A percentile compares a stretch with the other conserved stretches of the same genome.
Evolutionary conservation across 2,888 invertebrate species (phyloP).

Genomic region (Zaprionus lineosus): DNA sequence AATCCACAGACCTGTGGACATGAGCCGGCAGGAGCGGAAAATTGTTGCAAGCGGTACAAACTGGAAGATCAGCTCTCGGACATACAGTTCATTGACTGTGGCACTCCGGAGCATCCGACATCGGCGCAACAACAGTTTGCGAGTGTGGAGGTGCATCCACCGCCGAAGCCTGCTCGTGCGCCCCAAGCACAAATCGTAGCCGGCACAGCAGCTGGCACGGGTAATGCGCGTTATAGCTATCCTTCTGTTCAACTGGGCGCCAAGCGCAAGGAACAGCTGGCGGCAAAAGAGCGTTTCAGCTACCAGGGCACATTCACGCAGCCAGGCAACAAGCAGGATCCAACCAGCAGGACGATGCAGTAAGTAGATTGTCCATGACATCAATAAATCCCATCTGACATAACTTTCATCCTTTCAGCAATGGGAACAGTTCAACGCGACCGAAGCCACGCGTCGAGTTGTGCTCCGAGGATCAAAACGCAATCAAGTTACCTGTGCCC

Average conservation of each 20-base stretch:
- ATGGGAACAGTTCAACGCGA: conserved; percentile 30
- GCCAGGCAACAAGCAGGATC: conserved; percentile 29
- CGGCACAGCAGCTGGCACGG: conserved; percentile 53
- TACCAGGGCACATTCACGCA: conserved; percentile 79
- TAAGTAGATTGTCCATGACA: conserved; percentile 14
- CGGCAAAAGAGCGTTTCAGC: conserved; percentile 82
- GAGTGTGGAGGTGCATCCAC: conserved; percentile 82
- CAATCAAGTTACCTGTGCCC: conserved; percentile 73
- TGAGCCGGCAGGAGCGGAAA: conserved; percentile 82
- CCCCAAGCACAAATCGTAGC: conserved; percentile 10
- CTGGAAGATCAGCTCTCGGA: conserved; percentile 91
- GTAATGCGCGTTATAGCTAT: conserved; percentile 78
- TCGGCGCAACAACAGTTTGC: conserved; percentile 79
- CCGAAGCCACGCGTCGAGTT: conserved; percentile 40
- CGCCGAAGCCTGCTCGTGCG: conserved; percentile 76
- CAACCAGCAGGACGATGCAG: conserved; percentile 21
- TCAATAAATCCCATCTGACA: not conserved
- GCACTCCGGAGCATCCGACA: conserved; percentile 86
- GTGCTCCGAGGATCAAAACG: conserved; percentile 23
- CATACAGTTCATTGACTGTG: conserved; percentile 92
- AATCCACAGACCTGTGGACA: conserved; percentile 65
- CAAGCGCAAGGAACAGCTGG: conserved; percentile 80
- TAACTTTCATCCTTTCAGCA: conserved; percentile 8
- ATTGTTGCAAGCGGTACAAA: conserved; percentile 86
- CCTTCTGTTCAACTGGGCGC: conserved; percentile 81